Evolutionary conservation across 2,888 invertebrate species (phyloP).

Genomic region (Cheilosia grossa): DNA sequence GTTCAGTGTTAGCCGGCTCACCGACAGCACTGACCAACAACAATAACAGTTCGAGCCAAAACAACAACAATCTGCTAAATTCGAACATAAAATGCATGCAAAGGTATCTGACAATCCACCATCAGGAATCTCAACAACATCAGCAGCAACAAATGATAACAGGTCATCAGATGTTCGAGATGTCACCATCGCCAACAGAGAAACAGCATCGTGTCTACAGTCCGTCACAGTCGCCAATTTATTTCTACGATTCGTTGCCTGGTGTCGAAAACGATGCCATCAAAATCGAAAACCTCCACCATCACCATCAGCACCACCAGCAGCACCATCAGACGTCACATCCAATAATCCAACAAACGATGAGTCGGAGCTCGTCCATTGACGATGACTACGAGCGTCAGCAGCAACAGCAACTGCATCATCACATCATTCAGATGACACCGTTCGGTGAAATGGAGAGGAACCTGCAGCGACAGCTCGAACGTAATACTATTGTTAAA

Average conservation of each 20-base stretch:
- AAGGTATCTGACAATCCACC: constrained; percentile 81
- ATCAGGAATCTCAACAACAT: constrained; percentile 80
- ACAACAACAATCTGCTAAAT: constrained; percentile 72
- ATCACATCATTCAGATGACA: constrained; percentile 78
- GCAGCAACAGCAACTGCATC: constrained; percentile 70
- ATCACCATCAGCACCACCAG: constrained; percentile 78
- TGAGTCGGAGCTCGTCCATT: constrained; percentile 81
- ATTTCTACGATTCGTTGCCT: constrained; percentile 74
- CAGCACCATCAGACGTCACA: constrained; percentile 71
- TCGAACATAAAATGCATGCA: constrained; percentile 76
- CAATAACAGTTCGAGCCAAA: constrained; percentile 73
- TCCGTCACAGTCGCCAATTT: constrained; percentile 76
- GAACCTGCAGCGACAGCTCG: constrained; percentile 80
- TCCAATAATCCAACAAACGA: constrained; percentile 65
- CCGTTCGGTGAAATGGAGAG: constrained; percentile 79
- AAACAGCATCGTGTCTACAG: constrained; percentile 69
- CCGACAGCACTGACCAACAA: constrained; percentile 67
- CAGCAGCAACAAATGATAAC: constrained; percentile 67
- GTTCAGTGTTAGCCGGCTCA: constrained; percentile 34
- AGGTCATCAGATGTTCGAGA: constrained; percentile 68
- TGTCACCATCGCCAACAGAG: constrained; percentile 69
- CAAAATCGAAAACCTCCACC: constrained; percentile 76
- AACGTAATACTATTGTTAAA: constrained; percentile 82
- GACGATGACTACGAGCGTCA: constrained; percentile 80
- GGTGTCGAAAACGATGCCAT: constrained; percentile 75